phyloP scores from a whole-genome alignment of 2,113 vertebrate species.

The Campylomormyrus tamandua region DNA sequence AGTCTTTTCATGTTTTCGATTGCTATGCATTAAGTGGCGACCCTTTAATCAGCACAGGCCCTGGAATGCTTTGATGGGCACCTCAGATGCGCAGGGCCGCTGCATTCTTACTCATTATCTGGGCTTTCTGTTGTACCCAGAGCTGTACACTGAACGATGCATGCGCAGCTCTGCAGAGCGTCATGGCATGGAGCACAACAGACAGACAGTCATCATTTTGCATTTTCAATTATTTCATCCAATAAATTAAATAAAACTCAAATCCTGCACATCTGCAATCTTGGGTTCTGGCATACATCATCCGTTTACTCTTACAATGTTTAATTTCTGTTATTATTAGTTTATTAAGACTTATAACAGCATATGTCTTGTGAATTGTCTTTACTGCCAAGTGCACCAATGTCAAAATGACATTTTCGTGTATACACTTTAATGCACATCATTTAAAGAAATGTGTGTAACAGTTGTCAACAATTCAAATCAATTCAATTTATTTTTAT shows the following conservation, averaged over 20 bases:
- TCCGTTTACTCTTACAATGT: neutral
- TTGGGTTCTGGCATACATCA: neutral
- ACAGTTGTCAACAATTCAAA: neutral
- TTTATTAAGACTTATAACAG: neutral
- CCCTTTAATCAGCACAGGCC: neutral
- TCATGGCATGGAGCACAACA: neutral
- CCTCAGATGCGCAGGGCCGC: neutral
- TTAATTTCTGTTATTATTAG: neutral
- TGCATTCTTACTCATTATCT: constrained; percentile 4
- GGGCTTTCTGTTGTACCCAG: neutral
- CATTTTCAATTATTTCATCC: neutral
- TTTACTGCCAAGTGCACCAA: neutral
- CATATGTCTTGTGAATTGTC: neutral
- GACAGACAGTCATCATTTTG: neutral
- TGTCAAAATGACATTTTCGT: neutral
- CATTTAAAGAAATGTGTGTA: neutral
- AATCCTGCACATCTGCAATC: neutral
- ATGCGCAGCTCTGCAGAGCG: neutral
- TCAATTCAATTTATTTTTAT: too few relatives aligned
- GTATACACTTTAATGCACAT: neutral
- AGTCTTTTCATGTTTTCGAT: neutral
- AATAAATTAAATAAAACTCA: neutral
- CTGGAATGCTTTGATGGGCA: constrained; percentile 6
- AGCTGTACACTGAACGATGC: neutral
- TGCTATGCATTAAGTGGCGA: neutral